Evolutionary conservation across 2,797 vertebrate species (phyloP).

Genomic region (Macrochelys suwanniensis): DNA sequence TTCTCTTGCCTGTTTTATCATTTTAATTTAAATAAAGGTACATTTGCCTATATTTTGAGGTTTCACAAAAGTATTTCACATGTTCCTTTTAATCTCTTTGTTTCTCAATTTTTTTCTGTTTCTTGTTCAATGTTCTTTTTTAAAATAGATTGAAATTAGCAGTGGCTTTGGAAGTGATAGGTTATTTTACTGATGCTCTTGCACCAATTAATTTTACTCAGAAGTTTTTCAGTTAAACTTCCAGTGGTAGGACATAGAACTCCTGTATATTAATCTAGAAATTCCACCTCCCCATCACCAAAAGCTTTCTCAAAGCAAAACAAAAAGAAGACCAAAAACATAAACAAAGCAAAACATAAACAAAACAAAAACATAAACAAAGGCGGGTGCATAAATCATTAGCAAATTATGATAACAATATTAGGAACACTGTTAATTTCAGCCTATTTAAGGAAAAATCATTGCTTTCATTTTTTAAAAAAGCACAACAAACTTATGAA

Average conservation of each 20-base stretch:
- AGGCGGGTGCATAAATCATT: slow-evolving; percentile 52
- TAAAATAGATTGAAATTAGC: slow-evolving; percentile 49
- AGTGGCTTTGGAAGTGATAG: slow-evolving; percentile 20
- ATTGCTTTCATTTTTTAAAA: background rate
- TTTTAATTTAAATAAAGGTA: slow-evolving; percentile 67
- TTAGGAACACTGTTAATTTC: slow-evolving; percentile 39
- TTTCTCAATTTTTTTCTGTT: background rate
- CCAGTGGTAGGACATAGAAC: slow-evolving; percentile 44
- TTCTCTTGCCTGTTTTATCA: slow-evolving; percentile 63
- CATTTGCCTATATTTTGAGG: slow-evolving; percentile 59
- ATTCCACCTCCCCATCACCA: slow-evolving; percentile 57
- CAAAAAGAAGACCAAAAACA: too few species aligned
- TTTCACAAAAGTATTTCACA: slow-evolving; percentile 49
- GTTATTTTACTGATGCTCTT: slow-evolving; percentile 61
- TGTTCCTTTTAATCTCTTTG: slow-evolving; percentile 36
- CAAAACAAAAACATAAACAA: too few species aligned
- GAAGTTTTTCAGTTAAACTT: slow-evolving; percentile 65
- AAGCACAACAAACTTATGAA: background rate
- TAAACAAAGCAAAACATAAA: too few species aligned
- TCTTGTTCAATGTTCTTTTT: background rate
- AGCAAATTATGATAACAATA: slow-evolving; percentile 53
- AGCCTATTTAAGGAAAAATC: background rate
- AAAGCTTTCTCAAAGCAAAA: slow-evolving; percentile 64
- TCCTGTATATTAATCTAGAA: slow-evolving; percentile 14
- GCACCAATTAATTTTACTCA: slow-evolving; percentile 49